Evolutionary conservation across 2,888 invertebrate species (phyloP), one percentile per base, ranked within the genome.

Genomic region (Eudemis profundana): DNA sequence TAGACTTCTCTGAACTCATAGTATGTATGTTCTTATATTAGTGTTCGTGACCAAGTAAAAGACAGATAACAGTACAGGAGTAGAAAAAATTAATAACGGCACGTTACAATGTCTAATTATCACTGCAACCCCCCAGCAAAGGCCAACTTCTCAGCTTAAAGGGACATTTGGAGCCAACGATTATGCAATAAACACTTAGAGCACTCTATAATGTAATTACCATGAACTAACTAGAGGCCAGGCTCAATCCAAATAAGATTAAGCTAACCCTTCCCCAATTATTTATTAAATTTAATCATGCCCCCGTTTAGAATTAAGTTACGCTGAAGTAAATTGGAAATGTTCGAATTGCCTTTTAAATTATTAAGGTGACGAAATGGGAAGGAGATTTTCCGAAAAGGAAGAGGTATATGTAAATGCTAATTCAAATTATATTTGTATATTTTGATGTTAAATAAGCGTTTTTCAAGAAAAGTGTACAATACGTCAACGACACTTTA

Each of bases 201-300:
- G 51, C 60, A 47, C 60, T 47, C 59, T 47, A 53, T 65, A 65
- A 60, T 46, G 65, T 40, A 61, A 61, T 66, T 61, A 66, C 50
- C 54, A 33, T 33, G 36, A 44, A 66, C 62, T 61, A 66, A 62
- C 49, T 19, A 40, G 10, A 29, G 14, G 21, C 33, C 21, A 36
- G 19, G 42, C 62, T 66, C 42, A 66, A 66, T 66, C 29, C 42
- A 38, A 66, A 62, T 51, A 38, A 62, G 61, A 61, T 62, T 66
- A 61, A 36, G 56, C 46, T 44, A 49, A 49, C 61, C 66, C 62
- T 62, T 49, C 27, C 61, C 23, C 44, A 54, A 54, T 62, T 66
- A 66, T 62, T 66, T 66, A 66, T 66, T 66, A 61, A 62, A 66
- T 66, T 66, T 51, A 66, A 66, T 66, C 54, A 57, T 57, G 51